Evolutionary conservation across 2,797 vertebrate species (phyloP).

Genomic region (Gephyroberyx darwinii): DNA sequence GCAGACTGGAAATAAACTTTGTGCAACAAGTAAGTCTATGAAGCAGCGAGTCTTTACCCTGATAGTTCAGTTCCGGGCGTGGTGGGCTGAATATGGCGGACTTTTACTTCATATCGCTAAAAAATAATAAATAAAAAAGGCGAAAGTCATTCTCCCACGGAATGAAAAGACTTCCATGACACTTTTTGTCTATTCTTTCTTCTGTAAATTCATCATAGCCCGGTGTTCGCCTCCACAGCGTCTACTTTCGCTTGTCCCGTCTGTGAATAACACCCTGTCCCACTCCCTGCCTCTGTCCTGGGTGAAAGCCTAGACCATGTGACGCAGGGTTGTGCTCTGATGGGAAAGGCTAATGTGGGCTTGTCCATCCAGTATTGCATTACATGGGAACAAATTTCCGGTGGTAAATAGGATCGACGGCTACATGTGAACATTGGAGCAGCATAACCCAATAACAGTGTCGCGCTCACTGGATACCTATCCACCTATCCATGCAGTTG

Average conservation of each 20-base stretch:
- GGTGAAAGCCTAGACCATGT: slow-evolving; percentile 64
- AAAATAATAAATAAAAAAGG: slow-evolving; percentile 6
- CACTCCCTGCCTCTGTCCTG: slow-evolving; percentile 23
- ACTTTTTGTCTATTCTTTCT: background rate
- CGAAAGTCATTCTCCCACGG: background rate
- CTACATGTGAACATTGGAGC: slow-evolving; percentile 34
- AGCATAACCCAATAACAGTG: too few species aligned
- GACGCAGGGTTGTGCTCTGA: slow-evolving; percentile 75
- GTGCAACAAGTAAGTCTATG: slow-evolving; percentile 50
- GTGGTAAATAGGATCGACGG: slow-evolving; percentile 56
- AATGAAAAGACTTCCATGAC: background rate
- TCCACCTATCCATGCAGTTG: too few species aligned
- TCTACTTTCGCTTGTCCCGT: slow-evolving; percentile 42
- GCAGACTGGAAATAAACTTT: slow-evolving; percentile 48
- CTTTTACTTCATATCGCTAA: slow-evolving; percentile 60
- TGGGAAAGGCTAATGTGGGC: slow-evolving; percentile 68
- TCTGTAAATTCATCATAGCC: slow-evolving; percentile 2
- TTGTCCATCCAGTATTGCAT: slow-evolving; percentile 64
- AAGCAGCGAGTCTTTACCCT: slow-evolving; percentile 42
- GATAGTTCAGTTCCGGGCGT: slow-evolving; percentile 80
- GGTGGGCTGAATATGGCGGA: slow-evolving; percentile 88
- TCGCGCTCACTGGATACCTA: too few species aligned
- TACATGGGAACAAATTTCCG: slow-evolving; percentile 69
- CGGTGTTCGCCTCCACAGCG: slow-evolving; percentile 23
- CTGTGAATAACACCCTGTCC: slow-evolving; percentile 35